A percentile compares a stretch with the other conserved stretches of the same genome.
Conservation (phyloP, 2,797 vertebrate species). For the Lacerta bilineata region DNA sequence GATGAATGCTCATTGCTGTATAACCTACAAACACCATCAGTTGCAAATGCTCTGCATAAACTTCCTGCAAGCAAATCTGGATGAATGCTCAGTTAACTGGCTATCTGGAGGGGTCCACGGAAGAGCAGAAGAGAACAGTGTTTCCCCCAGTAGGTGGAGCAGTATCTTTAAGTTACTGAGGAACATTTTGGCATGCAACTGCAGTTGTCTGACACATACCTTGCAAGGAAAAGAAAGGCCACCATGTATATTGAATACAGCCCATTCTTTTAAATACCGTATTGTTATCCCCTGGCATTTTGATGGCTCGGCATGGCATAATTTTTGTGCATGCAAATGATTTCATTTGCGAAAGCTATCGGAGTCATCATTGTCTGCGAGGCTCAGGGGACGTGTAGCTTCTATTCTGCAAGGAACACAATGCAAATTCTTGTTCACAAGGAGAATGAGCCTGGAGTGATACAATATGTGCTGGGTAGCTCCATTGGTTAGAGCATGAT, state of each 20-base stretch:
- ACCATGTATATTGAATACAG: neutral
- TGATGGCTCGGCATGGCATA: neutral
- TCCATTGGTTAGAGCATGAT: no score
- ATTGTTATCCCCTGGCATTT: slow-evolving; percentile 11
- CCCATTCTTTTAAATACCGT: neutral
- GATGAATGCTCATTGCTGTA: no score
- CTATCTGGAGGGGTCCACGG: neutral
- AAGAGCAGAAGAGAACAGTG: neutral
- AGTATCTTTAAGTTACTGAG: neutral
- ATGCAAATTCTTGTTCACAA: neutral
- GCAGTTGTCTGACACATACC: neutral
- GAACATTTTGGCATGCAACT: neutral
- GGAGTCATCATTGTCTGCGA: accelerated
- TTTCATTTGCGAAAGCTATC: slow-evolving; percentile 17
- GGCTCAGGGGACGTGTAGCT: neutral
- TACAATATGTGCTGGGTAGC: neutral
- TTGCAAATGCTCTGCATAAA: no score
- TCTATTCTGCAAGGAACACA: neutral
- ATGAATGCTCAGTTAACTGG: no score
- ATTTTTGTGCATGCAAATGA: neutral
- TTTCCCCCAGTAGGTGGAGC: slow-evolving; percentile 38
- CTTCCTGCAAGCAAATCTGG: no score
- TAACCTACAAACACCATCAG: no score
- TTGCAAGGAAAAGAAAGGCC: neutral
- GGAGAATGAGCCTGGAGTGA: neutral